phyloP scores from a whole-genome alignment of 2,888 invertebrate genomes.

The Megalurothrips usitatus region DNA sequence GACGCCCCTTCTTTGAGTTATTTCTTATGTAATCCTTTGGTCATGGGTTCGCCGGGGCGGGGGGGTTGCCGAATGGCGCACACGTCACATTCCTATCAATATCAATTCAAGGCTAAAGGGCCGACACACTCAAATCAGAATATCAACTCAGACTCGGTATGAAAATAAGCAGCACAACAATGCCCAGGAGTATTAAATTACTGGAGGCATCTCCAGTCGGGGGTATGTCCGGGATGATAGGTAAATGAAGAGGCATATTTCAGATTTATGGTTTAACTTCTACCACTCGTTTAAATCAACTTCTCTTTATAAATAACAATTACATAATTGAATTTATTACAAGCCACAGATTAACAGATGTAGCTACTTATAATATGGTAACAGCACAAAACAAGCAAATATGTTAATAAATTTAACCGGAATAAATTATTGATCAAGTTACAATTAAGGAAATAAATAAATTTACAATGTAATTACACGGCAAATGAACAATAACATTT shows the following conservation, averaged over 20 bases:
- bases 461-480: slow-evolving; percentile 13
- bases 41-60: no score
- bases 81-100: no score
- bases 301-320: slow-evolving; percentile 17
- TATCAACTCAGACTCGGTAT: no score
- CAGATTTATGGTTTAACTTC: not conserved
- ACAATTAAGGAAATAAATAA: slow-evolving; percentile 17
- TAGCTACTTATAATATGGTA: slow-evolving; percentile 21
- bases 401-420: slow-evolving; percentile 21
- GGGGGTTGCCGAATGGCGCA: no score
- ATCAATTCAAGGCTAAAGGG: no score
- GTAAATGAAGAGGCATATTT: not conserved
- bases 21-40: not conserved
- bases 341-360: slow-evolving; percentile 18
- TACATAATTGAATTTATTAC: slow-evolving; percentile 25
- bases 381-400: slow-evolving; percentile 25
- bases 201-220: no score
- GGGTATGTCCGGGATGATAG: no score
- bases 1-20: not conserved
- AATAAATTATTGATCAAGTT: slow-evolving; percentile 24
- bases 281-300: not conserved
- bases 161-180: no score
- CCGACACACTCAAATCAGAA: no score
- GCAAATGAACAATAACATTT: slow-evolving; percentile 24
- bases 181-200: no score